Percentiles rank a stretch among this genome's conserved stretches.
phyloP scores from a whole-genome alignment of 1,140 invertebrate species.

The Drosophila parvula region DNA sequence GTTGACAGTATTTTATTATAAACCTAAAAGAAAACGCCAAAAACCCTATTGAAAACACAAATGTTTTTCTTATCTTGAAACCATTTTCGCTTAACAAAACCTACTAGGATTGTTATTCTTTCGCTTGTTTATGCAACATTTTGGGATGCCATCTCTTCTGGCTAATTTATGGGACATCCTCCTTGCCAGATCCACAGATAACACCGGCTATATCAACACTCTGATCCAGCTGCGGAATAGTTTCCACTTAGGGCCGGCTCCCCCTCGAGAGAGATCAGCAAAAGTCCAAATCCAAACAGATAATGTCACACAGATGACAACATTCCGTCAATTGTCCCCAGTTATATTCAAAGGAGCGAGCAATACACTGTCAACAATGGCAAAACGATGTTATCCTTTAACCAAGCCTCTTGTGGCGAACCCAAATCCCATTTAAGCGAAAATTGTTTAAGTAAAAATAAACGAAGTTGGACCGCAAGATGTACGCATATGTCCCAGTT shows the following conservation, averaged over 20 bases:
- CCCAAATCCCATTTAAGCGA: conserved; percentile 80
- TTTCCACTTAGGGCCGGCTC: conserved; percentile 23
- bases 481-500: conserved; percentile 58
- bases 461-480: conserved; percentile 57
- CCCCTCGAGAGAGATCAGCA: conserved; percentile 5
- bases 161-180: conserved; percentile 24
- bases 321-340: conserved; percentile 61
- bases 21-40: neutral
- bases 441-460: conserved; percentile 81
- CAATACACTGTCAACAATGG: conserved; percentile 65
- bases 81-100: conserved; percentile 1
- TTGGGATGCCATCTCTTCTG: neutral
- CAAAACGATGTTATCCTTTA: conserved; percentile 82
- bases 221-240: conserved; percentile 44
- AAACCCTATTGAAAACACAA: conserved; percentile 9
- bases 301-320: conserved; percentile 70
- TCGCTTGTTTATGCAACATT: conserved; percentile 24
- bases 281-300: conserved; percentile 47
- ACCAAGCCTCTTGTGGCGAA: conserved; percentile 76
- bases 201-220: conserved; percentile 39
- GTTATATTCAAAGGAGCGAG: conserved; percentile 36
- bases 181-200: conserved; percentile 16
- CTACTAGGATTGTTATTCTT: neutral
- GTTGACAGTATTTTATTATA: neutral
- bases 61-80: conserved; percentile 4